Base-by-base conservation (phyloP, 2,113 vertebrate genomes). In the Etia nguti region DNA sequence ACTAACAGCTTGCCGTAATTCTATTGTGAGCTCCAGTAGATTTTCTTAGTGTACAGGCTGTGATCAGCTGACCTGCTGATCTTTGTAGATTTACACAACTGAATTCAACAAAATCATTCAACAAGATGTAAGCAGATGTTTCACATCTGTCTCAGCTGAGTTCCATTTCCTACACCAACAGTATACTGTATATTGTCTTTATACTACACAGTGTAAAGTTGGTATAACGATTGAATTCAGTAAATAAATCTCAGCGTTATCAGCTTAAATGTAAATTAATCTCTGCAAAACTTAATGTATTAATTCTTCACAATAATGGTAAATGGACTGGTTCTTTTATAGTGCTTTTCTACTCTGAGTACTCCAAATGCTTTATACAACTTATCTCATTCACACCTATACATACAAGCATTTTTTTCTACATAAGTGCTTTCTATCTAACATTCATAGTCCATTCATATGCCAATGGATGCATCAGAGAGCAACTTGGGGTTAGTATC, bases 131-230 rank as follows among this genome's bases (percentile, higher is more conserved):
- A 62, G 59, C 59, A 62, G 59, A 62, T 36, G 59, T 62, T 62
- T 62, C 6, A 0, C 59, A 20, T 0, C 31, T 31, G 36, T 62
- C 3, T 62, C 6, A 0, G 59, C 6, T 36, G 31, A 62, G 31
- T 62, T 62, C 59, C 31, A 36, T 62, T 62, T 7, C 59, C 18
- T n/a, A 36, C 59, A 62, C 59, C 59, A n/a, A 62, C 4, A n/a
- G 31, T 36, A 62, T 4, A 62, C 59, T 62, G 59, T 36, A n/a
- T 36, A 36, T 36, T 20, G 10, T 4, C 31, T 62, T 36, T 36
- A 36, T 2, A 2, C 59, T 62, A 62, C 18, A 62, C 18, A 62
- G 31, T n/a, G 59, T 36, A 62, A 62, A 62, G 18, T 20, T 62
- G 2, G 16, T n/a, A 62, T 3, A 12, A 62, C 1, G 0, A 7